Percentiles rank a stretch among this genome's conserved stretches.
Conservation (phyloP, 2,888 invertebrate genomes). For the Nemotelus pantherinus region DNA sequence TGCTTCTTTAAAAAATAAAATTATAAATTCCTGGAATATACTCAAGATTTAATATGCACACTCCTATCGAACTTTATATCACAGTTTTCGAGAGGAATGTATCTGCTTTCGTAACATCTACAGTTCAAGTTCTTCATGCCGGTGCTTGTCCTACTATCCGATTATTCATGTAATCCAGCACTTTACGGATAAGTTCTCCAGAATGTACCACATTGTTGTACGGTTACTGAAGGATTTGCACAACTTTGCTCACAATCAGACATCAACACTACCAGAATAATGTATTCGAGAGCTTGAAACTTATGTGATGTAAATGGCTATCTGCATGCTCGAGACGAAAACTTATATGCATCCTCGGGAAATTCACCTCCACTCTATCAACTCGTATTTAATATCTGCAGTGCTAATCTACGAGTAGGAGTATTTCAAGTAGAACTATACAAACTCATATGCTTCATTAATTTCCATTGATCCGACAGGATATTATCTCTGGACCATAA, state of each 20-base stretch:
- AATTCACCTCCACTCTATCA: no score
- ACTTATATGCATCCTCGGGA: no score
- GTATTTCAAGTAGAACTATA: neutral
- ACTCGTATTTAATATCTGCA: no score
- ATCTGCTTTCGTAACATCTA: neutral
- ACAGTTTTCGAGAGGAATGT: neutral
- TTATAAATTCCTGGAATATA: no score
- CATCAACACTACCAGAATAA: neutral
- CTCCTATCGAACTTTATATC: no score
- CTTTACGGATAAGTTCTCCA: neutral
- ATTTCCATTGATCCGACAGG: conserved; percentile 32
- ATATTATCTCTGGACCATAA: conserved; percentile 32
- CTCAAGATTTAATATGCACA: no score
- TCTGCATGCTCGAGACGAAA: no score
- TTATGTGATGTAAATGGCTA: no score
- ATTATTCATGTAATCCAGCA: neutral
- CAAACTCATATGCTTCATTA: conserved; percentile 30
- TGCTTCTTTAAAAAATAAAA: no score
- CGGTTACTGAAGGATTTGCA: neutral
- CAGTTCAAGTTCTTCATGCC: neutral
- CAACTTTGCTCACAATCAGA: neutral
- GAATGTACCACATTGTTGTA: conserved; percentile 3
- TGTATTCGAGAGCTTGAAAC: no score
- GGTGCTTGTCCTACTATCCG: neutral
- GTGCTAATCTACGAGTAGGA: neutral